Conservation (phyloP, 2,888 invertebrate species). For the Epirrita christyi region DNA sequence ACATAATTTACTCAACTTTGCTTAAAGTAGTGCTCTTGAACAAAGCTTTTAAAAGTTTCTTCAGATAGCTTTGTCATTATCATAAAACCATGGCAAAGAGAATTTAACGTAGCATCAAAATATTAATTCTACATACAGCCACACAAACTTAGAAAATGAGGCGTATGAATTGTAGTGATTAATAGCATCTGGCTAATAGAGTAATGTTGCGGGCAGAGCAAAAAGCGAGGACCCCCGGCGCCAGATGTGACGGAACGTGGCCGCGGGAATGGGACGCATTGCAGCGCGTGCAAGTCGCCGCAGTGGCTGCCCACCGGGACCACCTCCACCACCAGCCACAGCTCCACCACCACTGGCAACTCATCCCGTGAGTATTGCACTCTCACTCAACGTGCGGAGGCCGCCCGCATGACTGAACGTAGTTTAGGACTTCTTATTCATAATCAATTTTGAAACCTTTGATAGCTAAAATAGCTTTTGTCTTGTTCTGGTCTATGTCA, state of each 20-base stretch:
- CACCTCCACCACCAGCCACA: slow-evolving; percentile 82
- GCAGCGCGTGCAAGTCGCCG: slow-evolving; percentile 69
- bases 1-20: not conserved
- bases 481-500: too few species aligned
- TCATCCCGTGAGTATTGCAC: slow-evolving; percentile 81
- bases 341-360: slow-evolving; percentile 85
- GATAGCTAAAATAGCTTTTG: too few species aligned
- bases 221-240: slow-evolving; percentile 68
- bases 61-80: not conserved
- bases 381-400: too few species aligned
- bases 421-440: too few species aligned
- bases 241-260: slow-evolving; percentile 39
- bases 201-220: slow-evolving; percentile 56
- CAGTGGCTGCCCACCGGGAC: slow-evolving; percentile 80
- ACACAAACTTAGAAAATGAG: too few species aligned
- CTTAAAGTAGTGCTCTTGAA: slow-evolving; percentile 2
- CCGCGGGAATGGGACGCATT: slow-evolving; percentile 46
- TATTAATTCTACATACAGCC: not conserved
- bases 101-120: not conserved
- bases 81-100: not conserved
- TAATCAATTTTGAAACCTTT: too few species aligned
- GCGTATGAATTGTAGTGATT: not conserved
- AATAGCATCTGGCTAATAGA: slow-evolving; percentile 21
- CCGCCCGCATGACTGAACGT: too few species aligned
- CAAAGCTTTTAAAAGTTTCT: slow-evolving; percentile 9